These are phyloP conservation scores for Agrochola lota DNA, from an alignment of 2,888 invertebrate species.

Conservation along the genomic window DNA sequence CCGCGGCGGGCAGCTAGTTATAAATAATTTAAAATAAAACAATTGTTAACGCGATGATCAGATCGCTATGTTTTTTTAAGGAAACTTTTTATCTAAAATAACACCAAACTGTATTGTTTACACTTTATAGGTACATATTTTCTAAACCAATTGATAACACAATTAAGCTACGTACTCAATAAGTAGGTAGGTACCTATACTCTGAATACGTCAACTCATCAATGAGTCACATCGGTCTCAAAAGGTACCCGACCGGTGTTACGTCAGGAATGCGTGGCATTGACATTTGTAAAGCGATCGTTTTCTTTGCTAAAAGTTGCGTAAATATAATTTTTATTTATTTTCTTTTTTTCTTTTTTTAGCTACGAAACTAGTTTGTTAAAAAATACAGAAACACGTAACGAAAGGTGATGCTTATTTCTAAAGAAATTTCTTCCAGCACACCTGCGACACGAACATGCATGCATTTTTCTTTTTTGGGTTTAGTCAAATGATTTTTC, in stretches of 20 bases:
- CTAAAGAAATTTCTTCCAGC: too few relatives aligned
- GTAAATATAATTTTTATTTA: background rate
- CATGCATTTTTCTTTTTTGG: too few relatives aligned
- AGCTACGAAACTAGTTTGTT: too few relatives aligned
- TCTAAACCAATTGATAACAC: background rate
- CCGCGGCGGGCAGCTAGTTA: too few relatives aligned
- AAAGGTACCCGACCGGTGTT: background rate
- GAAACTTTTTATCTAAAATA: background rate
- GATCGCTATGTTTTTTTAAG: background rate
- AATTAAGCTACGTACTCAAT: background rate
- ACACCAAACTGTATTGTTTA: background rate
- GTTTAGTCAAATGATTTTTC: too few relatives aligned
- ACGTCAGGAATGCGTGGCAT: background rate
- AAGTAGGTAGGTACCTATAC: background rate
- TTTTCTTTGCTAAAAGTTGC: background rate
- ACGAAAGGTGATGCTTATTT: too few relatives aligned
- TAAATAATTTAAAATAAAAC: too few relatives aligned
- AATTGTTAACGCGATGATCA: too few relatives aligned
- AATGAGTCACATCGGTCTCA: constrained; percentile 15
- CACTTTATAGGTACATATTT: background rate
- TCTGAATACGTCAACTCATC: constrained; percentile 13
- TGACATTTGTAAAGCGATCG: background rate
- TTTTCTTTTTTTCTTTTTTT: too few relatives aligned
- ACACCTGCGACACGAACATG: too few relatives aligned
- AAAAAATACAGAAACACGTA: too few relatives aligned